phyloP scores from a whole-genome alignment of 2,113 vertebrate species.

The Elgaria multicarinata region DNA sequence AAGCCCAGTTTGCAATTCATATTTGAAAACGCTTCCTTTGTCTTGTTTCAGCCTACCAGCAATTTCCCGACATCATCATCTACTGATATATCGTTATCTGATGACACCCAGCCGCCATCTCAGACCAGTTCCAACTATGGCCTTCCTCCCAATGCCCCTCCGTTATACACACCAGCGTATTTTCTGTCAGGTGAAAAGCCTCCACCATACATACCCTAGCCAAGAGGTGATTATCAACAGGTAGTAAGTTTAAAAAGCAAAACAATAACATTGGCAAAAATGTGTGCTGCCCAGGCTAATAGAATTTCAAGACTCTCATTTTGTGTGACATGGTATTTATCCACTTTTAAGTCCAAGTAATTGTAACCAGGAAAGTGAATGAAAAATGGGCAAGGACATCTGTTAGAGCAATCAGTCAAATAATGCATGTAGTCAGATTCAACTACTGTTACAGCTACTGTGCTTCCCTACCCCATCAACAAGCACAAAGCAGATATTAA shows the following conservation, averaged over 20 bases:
- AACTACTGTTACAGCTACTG: background rate
- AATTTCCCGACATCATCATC: conserved; percentile 75
- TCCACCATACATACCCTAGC: conserved; percentile 89
- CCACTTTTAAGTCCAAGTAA: background rate
- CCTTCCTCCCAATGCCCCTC: conserved; percentile 81
- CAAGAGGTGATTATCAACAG: conserved; percentile 12
- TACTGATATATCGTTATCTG: conserved; percentile 79
- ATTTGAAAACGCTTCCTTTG: conserved; percentile 39
- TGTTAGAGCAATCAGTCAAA: background rate
- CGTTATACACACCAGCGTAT: conserved; percentile 77
- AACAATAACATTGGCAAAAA: conserved; percentile 17
- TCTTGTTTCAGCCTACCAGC: conserved; percentile 75
- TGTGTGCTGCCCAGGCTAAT: conserved; percentile 7
- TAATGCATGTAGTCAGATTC: conserved; percentile 25
- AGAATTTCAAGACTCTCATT: background rate
- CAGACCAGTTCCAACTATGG: conserved; percentile 81
- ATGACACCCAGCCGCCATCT: conserved; percentile 80
- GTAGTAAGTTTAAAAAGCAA: conserved; percentile 37
- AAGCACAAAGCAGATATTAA: conserved; percentile 10
- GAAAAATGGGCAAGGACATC: background rate
- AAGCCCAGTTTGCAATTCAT: background rate
- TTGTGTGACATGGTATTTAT: background rate
- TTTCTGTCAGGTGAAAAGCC: conserved; percentile 89
- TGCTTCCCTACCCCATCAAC: background rate
- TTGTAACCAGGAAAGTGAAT: conserved; percentile 17